These are phyloP conservation scores for Himalopsyche japonica DNA, from an alignment of 2,888 invertebrate genomes.

Conservation along the genomic window DNA sequence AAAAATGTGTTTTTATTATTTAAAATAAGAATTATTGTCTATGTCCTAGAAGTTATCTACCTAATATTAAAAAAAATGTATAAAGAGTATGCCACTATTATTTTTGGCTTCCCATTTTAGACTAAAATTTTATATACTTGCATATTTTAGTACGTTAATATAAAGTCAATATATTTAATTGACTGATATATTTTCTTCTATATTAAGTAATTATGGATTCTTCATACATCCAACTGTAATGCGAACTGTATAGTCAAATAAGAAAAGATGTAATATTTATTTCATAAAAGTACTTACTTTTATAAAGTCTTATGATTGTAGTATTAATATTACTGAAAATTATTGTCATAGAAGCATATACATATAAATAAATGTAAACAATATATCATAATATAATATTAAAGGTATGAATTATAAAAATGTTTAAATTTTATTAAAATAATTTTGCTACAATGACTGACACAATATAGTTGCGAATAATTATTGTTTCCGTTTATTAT, in stretches of 20 bases:
- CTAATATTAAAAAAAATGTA: too few relatives aligned
- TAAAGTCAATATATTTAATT: background rate
- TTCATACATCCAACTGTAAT: background rate
- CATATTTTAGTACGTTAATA: too few relatives aligned
- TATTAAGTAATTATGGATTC: background rate
- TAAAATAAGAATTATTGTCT: too few relatives aligned
- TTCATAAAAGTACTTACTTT: background rate
- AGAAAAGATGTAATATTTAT: background rate
- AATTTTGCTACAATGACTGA: background rate
- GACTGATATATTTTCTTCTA: background rate
- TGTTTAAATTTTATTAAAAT: background rate
- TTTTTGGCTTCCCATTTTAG: too few relatives aligned
- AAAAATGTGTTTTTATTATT: too few relatives aligned
- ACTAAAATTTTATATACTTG: too few relatives aligned
- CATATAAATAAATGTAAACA: background rate
- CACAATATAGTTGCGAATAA: background rate
- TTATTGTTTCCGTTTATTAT: background rate
- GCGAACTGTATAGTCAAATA: background rate
- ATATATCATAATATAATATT: background rate
- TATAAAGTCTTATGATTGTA: conserved; percentile 1
- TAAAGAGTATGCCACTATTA: too few relatives aligned
- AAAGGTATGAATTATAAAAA: background rate
- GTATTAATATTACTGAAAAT: background rate
- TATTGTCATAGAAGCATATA: background rate
- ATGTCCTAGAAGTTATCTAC: too few relatives aligned